A percentile compares a stretch with the other conserved stretches of the same genome.
Conservation (phyloP, 2,888 invertebrate species). For the Boloria euphrosyne region DNA sequence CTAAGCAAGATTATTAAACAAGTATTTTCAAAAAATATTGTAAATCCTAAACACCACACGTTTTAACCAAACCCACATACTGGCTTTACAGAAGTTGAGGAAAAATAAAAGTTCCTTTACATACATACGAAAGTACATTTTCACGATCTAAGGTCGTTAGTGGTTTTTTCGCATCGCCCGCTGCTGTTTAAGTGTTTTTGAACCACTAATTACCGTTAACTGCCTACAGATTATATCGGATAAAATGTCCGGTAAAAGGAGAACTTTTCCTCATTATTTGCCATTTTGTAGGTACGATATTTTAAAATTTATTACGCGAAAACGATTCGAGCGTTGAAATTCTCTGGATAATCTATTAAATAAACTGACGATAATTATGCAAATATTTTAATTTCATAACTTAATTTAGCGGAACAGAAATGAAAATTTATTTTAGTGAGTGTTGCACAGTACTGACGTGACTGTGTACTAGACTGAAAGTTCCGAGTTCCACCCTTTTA, state of each 20-base stretch:
- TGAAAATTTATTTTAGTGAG: background rate
- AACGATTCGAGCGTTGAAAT: slow-evolving; percentile 21
- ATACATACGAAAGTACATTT: slow-evolving; percentile 9
- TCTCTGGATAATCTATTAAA: slow-evolving; percentile 10
- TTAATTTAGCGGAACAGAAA: slow-evolving; percentile 8
- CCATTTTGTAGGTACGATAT: slow-evolving; percentile 36
- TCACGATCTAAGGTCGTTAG: slow-evolving; percentile 29
- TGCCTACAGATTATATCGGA: slow-evolving; percentile 50
- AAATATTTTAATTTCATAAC: slow-evolving; percentile 17
- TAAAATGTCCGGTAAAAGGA: slow-evolving; percentile 32
- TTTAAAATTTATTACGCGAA: slow-evolving; percentile 39
- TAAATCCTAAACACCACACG: too few species aligned
- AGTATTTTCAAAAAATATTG: too few species aligned
- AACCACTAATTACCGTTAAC: slow-evolving; percentile 64
- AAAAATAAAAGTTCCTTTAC: background rate
- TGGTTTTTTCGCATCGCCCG: slow-evolving; percentile 50
- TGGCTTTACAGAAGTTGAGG: background rate
- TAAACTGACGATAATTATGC: slow-evolving; percentile 16
- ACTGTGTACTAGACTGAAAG: too few species aligned
- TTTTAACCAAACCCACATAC: too few species aligned
- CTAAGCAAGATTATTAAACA: too few species aligned
- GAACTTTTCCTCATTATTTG: slow-evolving; percentile 37
- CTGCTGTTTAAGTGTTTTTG: slow-evolving; percentile 65
- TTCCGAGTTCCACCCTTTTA: too few species aligned
- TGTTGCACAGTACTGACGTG: too few species aligned